These are phyloP conservation scores for Aurelia sp. DNA, from an alignment of 30 jellyfish, hydroid and myxozoan species.

Conservation along the genomic window DNA sequence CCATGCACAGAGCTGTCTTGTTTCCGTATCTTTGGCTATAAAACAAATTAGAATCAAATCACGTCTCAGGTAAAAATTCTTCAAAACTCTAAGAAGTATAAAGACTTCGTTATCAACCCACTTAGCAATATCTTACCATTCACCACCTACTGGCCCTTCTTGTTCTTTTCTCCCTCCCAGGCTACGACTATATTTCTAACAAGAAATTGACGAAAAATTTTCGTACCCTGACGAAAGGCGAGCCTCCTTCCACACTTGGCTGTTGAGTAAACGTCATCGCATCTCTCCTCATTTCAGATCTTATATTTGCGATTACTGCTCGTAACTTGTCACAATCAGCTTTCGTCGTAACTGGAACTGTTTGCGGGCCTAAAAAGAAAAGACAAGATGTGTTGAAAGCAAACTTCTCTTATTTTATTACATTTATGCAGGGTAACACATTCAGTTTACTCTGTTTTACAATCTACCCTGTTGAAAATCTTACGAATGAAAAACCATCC, in stretches of 20 bases:
- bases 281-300: slow-evolving; percentile 85
- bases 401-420: no score
- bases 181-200: not conserved
- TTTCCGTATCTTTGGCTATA: slow-evolving; percentile 63
- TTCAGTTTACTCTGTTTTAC: no score
- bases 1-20: slow-evolving; percentile 42
- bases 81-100: no score
- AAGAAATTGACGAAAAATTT: not conserved
- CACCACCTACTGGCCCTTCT: no score
- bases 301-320: slow-evolving; percentile 83
- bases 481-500: no score
- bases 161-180: no score
- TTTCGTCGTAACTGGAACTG: slow-evolving; percentile 92
- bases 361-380: slow-evolving; percentile 61
- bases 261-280: slow-evolving; percentile 56
- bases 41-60: not conserved
- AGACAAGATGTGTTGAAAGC: no score
- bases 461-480: no score
- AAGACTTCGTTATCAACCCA: no score
- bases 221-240: slow-evolving; percentile 64
- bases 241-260: slow-evolving; percentile 31
- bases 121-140: no score
- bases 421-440: no score
- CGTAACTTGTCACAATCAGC: slow-evolving; percentile 90
- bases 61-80: no score